phyloP scores from a whole-genome alignment of 2,113 vertebrate species.

The Chionodraco myersi region DNA sequence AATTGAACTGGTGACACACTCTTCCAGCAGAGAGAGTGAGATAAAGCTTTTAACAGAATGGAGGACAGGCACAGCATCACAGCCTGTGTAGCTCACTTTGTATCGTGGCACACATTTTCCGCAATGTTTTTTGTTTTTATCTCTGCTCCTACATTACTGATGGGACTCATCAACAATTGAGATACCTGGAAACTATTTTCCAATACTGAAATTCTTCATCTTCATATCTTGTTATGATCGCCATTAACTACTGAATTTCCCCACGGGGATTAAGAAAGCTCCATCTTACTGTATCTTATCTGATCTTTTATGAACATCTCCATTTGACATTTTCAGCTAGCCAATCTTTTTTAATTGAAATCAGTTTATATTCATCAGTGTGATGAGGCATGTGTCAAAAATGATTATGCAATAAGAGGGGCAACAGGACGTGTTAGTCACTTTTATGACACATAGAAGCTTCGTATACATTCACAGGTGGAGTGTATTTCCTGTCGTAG shows the following conservation, averaged over 20 bases:
- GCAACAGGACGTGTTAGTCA: neutral
- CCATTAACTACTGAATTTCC: neutral
- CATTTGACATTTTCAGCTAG: constrained; percentile 10
- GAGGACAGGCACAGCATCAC: constrained; percentile 53
- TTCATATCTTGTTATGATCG: neutral
- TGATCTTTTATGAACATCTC: neutral
- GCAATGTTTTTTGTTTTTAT: constrained; percentile 7
- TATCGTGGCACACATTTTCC: constrained; percentile 36
- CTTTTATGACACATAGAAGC: too few relatives aligned
- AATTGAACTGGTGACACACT: constrained; percentile 68
- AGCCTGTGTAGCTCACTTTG: constrained; percentile 47
- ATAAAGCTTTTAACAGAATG: constrained; percentile 70
- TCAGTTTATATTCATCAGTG: neutral
- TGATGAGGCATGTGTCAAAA: neutral
- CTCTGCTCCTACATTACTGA: constrained; percentile 14
- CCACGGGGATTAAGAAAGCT: too few relatives aligned
- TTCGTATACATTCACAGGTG: too few relatives aligned
- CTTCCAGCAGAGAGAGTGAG: constrained; percentile 54
- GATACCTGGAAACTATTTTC: neutral
- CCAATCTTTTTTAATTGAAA: constrained; percentile 8
- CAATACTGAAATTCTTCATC: neutral
- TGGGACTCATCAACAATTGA: constrained; percentile 25
- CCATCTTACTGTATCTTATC: too few relatives aligned
- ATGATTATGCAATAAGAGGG: neutral
- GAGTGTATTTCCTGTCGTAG: too few relatives aligned